Conservation (phyloP, 2,113 vertebrate genomes). For the Donacobius atricapilla region DNA sequence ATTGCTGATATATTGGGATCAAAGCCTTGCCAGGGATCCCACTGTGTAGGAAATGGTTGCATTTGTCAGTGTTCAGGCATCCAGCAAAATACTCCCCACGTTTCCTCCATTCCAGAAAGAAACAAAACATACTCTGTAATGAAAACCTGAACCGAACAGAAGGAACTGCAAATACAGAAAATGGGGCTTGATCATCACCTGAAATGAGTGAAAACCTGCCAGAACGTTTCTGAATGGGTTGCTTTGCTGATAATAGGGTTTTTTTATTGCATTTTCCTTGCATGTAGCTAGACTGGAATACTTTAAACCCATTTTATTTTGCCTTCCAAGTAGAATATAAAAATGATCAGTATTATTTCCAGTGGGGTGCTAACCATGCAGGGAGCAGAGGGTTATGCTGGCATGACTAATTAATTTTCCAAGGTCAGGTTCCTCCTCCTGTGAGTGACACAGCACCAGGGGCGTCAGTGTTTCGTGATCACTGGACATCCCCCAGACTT, state of each 20-base stretch:
- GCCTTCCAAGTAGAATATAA: background rate
- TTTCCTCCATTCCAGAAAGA: background rate
- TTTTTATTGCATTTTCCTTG: background rate
- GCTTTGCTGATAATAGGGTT: background rate
- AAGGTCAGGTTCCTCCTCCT: background rate
- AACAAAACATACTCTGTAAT: background rate
- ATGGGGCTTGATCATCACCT: background rate
- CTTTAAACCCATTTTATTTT: background rate
- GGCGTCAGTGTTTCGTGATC: background rate
- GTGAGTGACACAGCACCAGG: background rate
- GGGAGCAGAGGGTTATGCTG: background rate
- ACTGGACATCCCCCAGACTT: background rate
- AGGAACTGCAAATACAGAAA: background rate
- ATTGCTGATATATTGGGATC: slow-evolving; percentile 18
- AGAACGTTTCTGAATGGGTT: background rate
- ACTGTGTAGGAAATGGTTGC: slow-evolving; percentile 5
- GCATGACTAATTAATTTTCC: background rate
- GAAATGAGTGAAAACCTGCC: background rate
- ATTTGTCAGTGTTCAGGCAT: slow-evolving; percentile 41
- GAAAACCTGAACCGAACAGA: background rate
- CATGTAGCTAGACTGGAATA: background rate
- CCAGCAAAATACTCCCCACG: background rate
- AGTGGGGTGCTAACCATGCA: background rate
- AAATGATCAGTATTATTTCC: background rate
- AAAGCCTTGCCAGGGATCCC: slow-evolving; percentile 9